These are phyloP conservation scores for Drosophila ogumai DNA, from an alignment of 1,140 invertebrate genomes.

Conservation along the genomic window DNA sequence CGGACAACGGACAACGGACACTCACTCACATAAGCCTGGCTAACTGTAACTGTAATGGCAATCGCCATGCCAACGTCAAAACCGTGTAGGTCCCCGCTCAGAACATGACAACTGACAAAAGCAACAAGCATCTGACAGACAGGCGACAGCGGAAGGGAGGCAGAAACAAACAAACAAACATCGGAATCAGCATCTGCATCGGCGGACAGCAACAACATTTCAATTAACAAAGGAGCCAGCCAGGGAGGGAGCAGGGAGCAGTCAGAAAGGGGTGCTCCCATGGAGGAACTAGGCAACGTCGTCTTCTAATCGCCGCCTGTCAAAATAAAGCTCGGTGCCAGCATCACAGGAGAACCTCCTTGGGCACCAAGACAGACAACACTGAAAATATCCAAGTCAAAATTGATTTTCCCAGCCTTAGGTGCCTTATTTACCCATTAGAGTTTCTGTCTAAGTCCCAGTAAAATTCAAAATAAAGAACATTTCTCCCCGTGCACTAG, in stretches of 20 bases:
- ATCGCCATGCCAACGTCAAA: conserved; percentile 52
- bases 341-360: conserved; percentile 33
- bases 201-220: conserved; percentile 64
- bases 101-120: conserved; percentile 63
- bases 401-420: not conserved
- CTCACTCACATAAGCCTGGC: conserved; percentile 41
- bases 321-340: conserved; percentile 65
- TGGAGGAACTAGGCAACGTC: conserved; percentile 21
- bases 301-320: conserved; percentile 73
- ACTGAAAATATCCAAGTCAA: conserved; percentile 1
- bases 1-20: conserved; percentile 6
- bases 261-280: not conserved
- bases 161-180: conserved; percentile 47
- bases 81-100: conserved; percentile 63
- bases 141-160: conserved; percentile 34
- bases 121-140: conserved; percentile 57
- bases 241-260: conserved; percentile 11
- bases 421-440: not conserved
- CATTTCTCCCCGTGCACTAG: conserved; percentile 28
- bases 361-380: not conserved
- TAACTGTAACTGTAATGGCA: conserved; percentile 69
- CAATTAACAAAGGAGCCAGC: conserved; percentile 61
- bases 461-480: not conserved
- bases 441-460: not conserved
- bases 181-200: conserved; percentile 44